A percentile compares a stretch with the other conserved stretches of the same genome.
Conservation (phyloP, 2,888 invertebrate species). For the Lithophane leautieri region DNA sequence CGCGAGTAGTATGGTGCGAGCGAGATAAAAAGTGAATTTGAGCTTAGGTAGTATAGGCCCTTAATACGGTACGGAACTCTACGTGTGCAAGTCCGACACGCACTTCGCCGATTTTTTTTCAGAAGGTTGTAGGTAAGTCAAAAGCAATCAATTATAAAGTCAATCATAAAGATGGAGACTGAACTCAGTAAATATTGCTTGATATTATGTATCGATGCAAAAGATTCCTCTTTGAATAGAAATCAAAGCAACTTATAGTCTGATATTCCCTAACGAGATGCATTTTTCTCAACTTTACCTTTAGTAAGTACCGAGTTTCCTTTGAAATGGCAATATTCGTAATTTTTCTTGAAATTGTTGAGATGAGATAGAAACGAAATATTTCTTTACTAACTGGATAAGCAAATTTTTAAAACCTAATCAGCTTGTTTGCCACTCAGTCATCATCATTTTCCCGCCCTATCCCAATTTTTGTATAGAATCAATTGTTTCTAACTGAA, state of each 20-base stretch:
- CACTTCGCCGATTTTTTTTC: background rate
- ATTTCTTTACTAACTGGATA: slow-evolving; percentile 16
- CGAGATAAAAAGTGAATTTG: no score
- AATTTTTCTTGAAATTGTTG: slow-evolving; percentile 14
- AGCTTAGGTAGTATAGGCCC: no score
- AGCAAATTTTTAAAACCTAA: background rate
- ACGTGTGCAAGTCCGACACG: no score
- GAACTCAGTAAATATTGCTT: background rate
- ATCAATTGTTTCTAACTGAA: no score
- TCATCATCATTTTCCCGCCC: no score
- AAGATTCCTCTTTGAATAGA: slow-evolving; percentile 9
- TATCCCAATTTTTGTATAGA: no score
- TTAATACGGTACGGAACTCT: no score
- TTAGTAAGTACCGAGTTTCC: background rate
- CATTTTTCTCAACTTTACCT: slow-evolving; percentile 23
- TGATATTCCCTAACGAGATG: slow-evolving; percentile 22
- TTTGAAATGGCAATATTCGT: slow-evolving; percentile 9
- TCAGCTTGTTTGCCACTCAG: no score
- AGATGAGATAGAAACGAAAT: background rate
- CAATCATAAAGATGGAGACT: background rate
- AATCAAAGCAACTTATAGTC: background rate
- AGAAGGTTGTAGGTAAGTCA: background rate
- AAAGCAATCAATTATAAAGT: background rate
- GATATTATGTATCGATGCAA: background rate
- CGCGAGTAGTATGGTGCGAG: no score